Base-by-base conservation (phyloP, 2,113 vertebrate genomes). In the Antennarius striatus region DNA sequence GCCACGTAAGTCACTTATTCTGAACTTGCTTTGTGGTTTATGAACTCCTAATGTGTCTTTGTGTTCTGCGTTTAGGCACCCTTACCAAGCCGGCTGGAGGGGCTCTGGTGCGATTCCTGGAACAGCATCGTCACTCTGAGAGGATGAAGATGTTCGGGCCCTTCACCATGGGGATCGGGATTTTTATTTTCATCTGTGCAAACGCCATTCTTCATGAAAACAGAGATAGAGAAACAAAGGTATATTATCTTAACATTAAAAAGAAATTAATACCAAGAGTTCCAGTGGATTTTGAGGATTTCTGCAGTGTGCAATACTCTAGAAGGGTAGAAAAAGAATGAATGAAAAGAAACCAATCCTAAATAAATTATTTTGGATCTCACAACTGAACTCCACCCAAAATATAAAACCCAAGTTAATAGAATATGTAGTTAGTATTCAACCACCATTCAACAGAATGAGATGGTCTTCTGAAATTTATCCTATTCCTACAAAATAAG, bases 71-170 rank as follows among this genome's bases (percentile, higher is more conserved):
- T 42, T 22, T 45, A 91, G 90, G 59, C 32, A 6, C 75, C 0
- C 10, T 63, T 9, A 71, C 88, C 45, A 74, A 68, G 76, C 84
- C 66, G 68, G 68, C 67, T 0, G 86, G 86, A 0, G 92, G 96
- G 0, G 61, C 91, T 75, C 86, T 99, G 16, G 90, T 92, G 2
- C 93, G 90, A 28, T 99, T 99, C 89, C 93, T 99, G 54, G 95
- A 96, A 47, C 95, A 93, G 80, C 97, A 99, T 15, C 78, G 96
- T 55, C 96, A 96, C 85, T 99, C 98, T 0, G 94, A 98, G 76
- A 95, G 95, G 83, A 99, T 99, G 98, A 99, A 98, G 87, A 98
- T 99, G 96, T 84, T 99, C 1, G 98, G 98, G 15, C 98, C 98
- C 0, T 99, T 99, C 86, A 99, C 97, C 0, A 99, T 99, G 98